Evolutionary conservation across 2,888 invertebrate species (phyloP).

Genomic region (Epirrhoe alternata): DNA sequence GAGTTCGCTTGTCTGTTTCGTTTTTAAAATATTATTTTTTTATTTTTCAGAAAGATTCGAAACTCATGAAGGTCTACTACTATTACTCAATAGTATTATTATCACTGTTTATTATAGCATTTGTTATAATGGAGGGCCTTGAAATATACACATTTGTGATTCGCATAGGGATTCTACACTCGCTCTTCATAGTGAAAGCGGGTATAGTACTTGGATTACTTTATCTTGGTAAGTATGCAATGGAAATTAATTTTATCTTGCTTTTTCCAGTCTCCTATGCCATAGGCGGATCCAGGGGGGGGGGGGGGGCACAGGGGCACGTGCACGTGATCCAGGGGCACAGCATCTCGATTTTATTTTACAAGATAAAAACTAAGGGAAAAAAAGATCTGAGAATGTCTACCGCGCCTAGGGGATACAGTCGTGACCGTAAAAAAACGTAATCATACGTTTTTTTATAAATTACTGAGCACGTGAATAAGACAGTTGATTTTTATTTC

Average conservation of each 20-base stretch:
- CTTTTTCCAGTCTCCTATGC: too few relatives aligned
- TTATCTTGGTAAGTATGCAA: not conserved
- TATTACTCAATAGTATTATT: conserved; percentile 32
- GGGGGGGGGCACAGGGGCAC: too few relatives aligned
- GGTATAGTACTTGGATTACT: not conserved
- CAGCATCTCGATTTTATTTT: too few relatives aligned
- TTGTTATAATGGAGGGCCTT: not conserved
- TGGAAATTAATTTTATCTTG: not conserved
- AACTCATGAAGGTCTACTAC: conserved; percentile 37
- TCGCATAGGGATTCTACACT: not conserved
- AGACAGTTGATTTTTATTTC: too few relatives aligned
- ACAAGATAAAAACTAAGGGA: too few relatives aligned
- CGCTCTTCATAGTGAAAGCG: not conserved
- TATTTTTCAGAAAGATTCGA: conserved; percentile 44
- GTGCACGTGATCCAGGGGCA: too few relatives aligned
- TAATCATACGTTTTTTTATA: too few relatives aligned
- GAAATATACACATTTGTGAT: not conserved
- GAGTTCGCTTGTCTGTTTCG: not conserved
- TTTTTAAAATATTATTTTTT: not conserved
- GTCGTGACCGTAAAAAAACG: too few relatives aligned
- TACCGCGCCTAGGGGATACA: too few relatives aligned
- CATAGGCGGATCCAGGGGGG: too few relatives aligned
- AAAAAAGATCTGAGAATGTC: too few relatives aligned
- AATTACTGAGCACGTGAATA: too few relatives aligned
- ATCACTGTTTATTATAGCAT: not conserved